Evolutionary conservation across 2,113 vertebrate genomes (phyloP).

Genomic region (Odobenus rosmarus): DNA sequence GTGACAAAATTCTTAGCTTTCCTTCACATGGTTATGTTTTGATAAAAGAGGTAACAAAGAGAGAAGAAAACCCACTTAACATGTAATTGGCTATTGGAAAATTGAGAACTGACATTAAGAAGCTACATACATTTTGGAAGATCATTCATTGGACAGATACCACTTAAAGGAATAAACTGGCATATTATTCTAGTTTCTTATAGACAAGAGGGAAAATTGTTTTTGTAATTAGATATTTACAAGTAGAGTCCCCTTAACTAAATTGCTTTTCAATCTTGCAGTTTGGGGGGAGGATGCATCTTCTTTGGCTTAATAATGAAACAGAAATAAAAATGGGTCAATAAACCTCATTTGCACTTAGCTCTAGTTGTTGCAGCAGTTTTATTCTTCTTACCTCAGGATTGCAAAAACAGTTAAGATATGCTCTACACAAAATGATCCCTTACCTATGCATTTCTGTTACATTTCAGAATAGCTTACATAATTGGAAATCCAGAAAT

Average conservation of each 20-base stretch:
- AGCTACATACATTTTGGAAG: not conserved
- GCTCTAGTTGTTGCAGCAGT: not conserved
- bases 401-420: conserved; percentile 10
- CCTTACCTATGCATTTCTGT: not conserved
- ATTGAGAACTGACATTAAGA: not conserved
- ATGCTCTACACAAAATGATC: not conserved
- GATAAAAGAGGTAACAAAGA: conserved; percentile 18
- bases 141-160: conserved; percentile 38
- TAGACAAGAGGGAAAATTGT: conserved; percentile 7
- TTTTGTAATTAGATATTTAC: conserved; percentile 60
- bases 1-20: not conserved
- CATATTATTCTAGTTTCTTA: not conserved
- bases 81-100: conserved; percentile 46
- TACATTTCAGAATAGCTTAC: not conserved
- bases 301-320: conserved; percentile 43
- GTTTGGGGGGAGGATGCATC: not conserved
- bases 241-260: not conserved
- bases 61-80: not conserved
- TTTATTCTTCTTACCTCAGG: conserved; percentile 31
- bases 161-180: conserved; percentile 32
- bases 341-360: conserved; percentile 56
- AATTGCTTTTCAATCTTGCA: conserved; percentile 31
- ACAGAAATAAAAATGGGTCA: conserved; percentile 56
- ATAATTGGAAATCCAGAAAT: not conserved
- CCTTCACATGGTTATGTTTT: conserved; percentile 22